phyloP scores from a whole-genome alignment of 2,888 invertebrate genomes.

The Nephrotoma guestfalica region DNA sequence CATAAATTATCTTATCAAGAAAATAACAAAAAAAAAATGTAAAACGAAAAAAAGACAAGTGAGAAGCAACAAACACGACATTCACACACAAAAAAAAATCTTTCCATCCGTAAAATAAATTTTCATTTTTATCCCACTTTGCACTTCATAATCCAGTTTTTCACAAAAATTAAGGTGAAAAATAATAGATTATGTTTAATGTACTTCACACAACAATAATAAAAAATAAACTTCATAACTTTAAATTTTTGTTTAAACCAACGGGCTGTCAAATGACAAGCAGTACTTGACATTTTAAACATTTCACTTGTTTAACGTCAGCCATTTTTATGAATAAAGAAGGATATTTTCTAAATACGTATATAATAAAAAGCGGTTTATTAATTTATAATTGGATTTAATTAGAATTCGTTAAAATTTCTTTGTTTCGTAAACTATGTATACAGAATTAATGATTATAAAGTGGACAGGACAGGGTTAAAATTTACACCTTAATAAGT shows the following conservation, averaged over 20 bases:
- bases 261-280: neutral
- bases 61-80: neutral
- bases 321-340: neutral
- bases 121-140: neutral
- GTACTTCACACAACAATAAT: neutral
- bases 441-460: neutral
- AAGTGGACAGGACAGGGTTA: neutral
- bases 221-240: neutral
- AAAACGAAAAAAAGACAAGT: neutral
- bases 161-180: neutral
- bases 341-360: neutral
- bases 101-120: neutral
- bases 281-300: neutral
- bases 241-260: neutral
- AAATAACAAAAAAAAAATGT: neutral
- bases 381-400: neutral
- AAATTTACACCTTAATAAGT: neutral
- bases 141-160: neutral
- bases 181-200: neutral
- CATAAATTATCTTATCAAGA: neutral
- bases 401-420: neutral
- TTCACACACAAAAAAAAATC: neutral
- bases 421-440: neutral
- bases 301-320: neutral
- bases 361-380: neutral